A percentile compares a stretch with the other conserved stretches of the same genome.
These are phyloP conservation scores for Patiria pectinifera DNA, from an alignment of 53 echinoderm and acorn worm species.

Conservation along the genomic window DNA sequence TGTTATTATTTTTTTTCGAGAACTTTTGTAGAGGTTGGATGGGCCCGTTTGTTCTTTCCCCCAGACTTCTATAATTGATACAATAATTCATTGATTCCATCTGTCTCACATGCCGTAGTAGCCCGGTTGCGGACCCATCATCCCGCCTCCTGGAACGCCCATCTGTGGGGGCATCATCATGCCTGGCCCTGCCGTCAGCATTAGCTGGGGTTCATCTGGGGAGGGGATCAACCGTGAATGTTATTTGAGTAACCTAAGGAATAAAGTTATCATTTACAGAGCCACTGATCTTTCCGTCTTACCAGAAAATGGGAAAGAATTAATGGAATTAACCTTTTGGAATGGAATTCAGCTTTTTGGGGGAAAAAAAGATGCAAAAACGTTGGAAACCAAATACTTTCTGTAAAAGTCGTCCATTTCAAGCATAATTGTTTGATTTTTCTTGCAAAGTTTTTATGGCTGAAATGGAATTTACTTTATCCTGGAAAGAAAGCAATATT, in stretches of 20 bases:
- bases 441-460: no score
- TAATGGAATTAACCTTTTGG: no score
- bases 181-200: constrained; percentile 91
- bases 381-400: no score
- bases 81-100: background rate
- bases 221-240: background rate
- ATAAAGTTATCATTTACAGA: no score
- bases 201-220: constrained; percentile 85
- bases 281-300: no score
- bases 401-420: no score
- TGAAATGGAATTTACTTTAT: no score
- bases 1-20: background rate
- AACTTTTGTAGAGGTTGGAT: constrained; percentile 2
- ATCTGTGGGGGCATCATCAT: constrained; percentile 82
- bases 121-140: constrained; percentile 67
- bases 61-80: background rate
- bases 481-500: no score
- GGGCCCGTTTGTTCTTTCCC: background rate
- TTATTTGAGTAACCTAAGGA: background rate
- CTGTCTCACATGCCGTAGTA: constrained; percentile 80
- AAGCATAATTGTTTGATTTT: no score
- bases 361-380: no score
- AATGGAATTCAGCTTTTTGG: no score
- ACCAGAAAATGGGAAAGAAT: no score
- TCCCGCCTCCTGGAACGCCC: constrained; percentile 57